Conservation (phyloP, 2,797 vertebrate species). For the Cuniculus paca region DNA sequence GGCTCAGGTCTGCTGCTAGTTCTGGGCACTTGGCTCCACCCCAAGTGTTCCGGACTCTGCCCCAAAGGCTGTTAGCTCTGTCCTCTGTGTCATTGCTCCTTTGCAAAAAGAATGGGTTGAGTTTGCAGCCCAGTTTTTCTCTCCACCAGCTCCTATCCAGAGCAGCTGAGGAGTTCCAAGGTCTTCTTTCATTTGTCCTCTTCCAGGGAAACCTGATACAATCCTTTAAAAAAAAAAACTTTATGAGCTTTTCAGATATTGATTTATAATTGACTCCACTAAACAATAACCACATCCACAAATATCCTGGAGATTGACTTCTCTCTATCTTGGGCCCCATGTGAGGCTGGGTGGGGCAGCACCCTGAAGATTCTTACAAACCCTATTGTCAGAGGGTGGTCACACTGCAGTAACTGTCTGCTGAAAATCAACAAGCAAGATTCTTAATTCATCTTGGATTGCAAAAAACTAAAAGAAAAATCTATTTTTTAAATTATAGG, state of each 20-base stretch:
- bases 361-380: neutral
- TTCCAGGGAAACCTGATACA: neutral
- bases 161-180: neutral
- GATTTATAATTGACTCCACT: neutral
- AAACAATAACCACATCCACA: neutral
- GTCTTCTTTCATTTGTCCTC: neutral
- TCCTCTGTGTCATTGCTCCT: neutral
- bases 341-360: neutral
- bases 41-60: neutral
- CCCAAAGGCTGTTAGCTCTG: neutral
- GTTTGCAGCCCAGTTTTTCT: neutral
- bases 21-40: neutral
- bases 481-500: neutral
- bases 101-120: neutral
- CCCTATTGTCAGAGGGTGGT: neutral
- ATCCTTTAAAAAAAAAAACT: neutral
- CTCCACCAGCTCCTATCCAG: neutral
- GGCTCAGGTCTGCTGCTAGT: neutral
- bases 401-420: neutral
- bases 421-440: neutral
- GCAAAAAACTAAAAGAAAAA: neutral
- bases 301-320: neutral
- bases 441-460: slow-evolving; percentile 4
- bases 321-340: neutral
- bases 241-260: neutral